These are phyloP conservation scores for Hetaerina titia DNA, from an alignment of 2,888 invertebrate species.

Conservation along the genomic window DNA sequence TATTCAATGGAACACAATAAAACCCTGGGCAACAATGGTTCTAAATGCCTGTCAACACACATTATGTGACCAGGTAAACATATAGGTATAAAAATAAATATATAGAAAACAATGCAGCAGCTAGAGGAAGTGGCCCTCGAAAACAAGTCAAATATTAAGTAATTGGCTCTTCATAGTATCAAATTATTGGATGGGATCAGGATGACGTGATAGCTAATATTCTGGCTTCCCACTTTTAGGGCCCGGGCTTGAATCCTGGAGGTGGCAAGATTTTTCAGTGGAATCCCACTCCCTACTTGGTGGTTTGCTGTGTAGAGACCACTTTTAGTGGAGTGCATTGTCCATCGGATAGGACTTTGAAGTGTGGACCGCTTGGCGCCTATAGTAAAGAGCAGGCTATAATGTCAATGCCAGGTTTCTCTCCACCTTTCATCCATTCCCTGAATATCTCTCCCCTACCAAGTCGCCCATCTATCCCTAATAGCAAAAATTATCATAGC, in stretches of 20 bases:
- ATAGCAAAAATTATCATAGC: too few species aligned
- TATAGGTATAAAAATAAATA: conserved; percentile 41
- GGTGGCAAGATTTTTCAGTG: too few species aligned
- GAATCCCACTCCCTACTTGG: too few species aligned
- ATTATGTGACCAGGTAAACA: background rate
- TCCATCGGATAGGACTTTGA: background rate
- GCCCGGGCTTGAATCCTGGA: too few species aligned
- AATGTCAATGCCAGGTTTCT: too few species aligned
- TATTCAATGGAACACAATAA: background rate
- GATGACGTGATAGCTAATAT: too few species aligned
- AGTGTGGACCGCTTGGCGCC: too few species aligned
- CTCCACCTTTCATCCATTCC: too few species aligned
- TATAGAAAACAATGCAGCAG: conserved; percentile 27
- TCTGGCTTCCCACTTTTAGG: too few species aligned
- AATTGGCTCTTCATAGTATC: background rate
- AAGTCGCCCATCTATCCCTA: too few species aligned
- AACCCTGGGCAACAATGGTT: background rate
- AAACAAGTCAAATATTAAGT: conserved; percentile 21
- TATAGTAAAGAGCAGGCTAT: too few species aligned
- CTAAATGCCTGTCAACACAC: background rate
- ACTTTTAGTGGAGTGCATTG: background rate
- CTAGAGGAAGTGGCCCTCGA: background rate
- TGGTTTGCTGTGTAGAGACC: background rate
- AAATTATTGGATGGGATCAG: background rate
- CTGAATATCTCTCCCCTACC: too few species aligned